Evolutionary conservation across 64 coral and sea anemone species (phyloP), one percentile per base, ranked within the genome.

Genomic region (Anthopleura sola): DNA sequence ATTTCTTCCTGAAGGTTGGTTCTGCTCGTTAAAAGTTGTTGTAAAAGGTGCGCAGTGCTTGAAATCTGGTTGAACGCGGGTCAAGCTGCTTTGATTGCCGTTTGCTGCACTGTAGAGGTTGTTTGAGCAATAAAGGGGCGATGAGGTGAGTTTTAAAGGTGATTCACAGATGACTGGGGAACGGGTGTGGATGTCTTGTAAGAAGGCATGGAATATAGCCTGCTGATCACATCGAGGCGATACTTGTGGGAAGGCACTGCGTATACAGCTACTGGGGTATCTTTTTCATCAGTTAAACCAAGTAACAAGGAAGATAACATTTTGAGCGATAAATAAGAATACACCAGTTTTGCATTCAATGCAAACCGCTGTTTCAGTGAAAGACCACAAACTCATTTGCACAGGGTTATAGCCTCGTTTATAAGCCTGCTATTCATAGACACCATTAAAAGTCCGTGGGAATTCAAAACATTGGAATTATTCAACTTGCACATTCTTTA

Each of bases 211-310:
- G 68, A 92, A 95, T 77, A 95, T 95, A 32, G 68, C 37, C 37
- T 83, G 86, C 47, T 95, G 90, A 84, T 95, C 90, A 88, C 93
- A 95, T 24, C 93, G 93, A 76, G 87, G 71, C 2, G 83, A 88
- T 36, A 92, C 36, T 57, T 85, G n/a, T 23, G 83, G 90, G 26
- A 85, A 46, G 28, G 78, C 86, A 75, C 86, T 92, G 5, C 87
- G 93, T 18, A 95, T 89, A 36, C 93, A 95, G 74, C 90, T 92
- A 8, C 74, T 89, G 37, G 93, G 93, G 55, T 95, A 95, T 26
- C 93, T 95, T 51, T 8, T 32, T 49, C 51, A 8, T 4, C 34
- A 54, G 44, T 48, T 68, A 46, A 44, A 48, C 29, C 1, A 15
- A 71, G 12, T 71, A 32, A 28, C 58, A 28, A 24, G 58, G 58